Evolutionary conservation across 2,113 vertebrate species (phyloP).

Genomic region (Lipophrys pholis): DNA sequence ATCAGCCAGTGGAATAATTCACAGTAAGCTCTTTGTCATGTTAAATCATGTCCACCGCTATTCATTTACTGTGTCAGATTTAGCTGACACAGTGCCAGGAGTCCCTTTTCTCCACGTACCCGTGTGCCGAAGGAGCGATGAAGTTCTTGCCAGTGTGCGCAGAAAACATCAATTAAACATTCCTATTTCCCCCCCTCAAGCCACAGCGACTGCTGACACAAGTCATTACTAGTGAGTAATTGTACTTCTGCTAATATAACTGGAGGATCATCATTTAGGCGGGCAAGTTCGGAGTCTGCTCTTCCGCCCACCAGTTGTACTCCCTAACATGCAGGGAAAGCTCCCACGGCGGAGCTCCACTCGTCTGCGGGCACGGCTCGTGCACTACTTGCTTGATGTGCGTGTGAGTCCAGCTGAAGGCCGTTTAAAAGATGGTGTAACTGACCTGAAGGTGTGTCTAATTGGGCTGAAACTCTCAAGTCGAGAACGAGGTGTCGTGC

Average conservation of each 20-base stretch:
- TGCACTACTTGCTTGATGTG: background rate
- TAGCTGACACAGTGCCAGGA: slow-evolving; percentile 13
- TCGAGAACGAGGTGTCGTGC: slow-evolving; percentile 1
- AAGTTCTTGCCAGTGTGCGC: slow-evolving; percentile 21
- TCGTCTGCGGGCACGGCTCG: background rate
- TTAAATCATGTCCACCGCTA: slow-evolving; percentile 48
- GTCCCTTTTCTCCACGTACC: slow-evolving; percentile 3
- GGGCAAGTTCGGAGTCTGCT: background rate
- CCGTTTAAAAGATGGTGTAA: slow-evolving; percentile 6
- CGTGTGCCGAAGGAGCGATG: slow-evolving; percentile 4
- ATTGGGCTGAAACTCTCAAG: slow-evolving; percentile 29
- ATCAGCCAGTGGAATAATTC: slow-evolving; percentile 44
- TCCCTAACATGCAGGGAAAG: background rate
- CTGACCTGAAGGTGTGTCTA: slow-evolving; percentile 26
- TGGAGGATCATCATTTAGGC: slow-evolving; percentile 46
- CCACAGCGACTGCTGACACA: slow-evolving; percentile 48
- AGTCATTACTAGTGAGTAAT: slow-evolving; percentile 64
- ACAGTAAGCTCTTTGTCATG: slow-evolving; percentile 52
- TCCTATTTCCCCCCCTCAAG: slow-evolving; percentile 30
- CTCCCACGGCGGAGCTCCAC: background rate
- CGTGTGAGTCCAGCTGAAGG: slow-evolving; percentile 6
- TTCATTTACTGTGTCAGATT: slow-evolving; percentile 23
- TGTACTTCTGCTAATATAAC: slow-evolving; percentile 41
- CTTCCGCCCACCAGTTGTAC: background rate
- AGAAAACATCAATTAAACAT: slow-evolving; percentile 56